phyloP scores from a whole-genome alignment of 2,888 invertebrate genomes.

The Thumatha senex region DNA sequence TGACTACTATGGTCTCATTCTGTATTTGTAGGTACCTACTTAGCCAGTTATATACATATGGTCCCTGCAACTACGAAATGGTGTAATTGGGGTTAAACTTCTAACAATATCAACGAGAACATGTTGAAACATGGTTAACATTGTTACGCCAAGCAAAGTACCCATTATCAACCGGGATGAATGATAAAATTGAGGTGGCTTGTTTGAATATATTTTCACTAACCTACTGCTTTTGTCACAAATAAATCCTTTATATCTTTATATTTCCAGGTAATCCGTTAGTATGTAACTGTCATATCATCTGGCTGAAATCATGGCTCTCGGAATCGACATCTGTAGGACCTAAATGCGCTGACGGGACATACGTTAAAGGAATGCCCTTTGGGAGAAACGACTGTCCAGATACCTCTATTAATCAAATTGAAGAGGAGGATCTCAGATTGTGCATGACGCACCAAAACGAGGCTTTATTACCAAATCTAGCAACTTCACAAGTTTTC shows the following conservation, averaged over 20 bases:
- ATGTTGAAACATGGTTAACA: no score
- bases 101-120: no score
- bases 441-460: conserved; percentile 87
- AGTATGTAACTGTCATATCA: conserved; percentile 90
- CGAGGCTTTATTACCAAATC: conserved; percentile 82
- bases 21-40: no score
- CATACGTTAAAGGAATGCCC: conserved; percentile 88
- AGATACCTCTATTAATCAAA: conserved; percentile 43
- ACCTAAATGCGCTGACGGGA: conserved; percentile 91
- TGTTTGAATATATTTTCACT: no score
- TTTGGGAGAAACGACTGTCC: conserved; percentile 88
- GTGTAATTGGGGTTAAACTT: no score
- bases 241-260: background rate
- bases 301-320: conserved; percentile 93
- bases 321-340: conserved; percentile 89
- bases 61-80: no score
- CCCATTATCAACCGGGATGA: no score
- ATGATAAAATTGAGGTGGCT: no score
- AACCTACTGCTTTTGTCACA: no score
- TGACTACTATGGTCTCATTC: no score
- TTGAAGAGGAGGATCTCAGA: conserved; percentile 81
- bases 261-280: conserved; percentile 89
- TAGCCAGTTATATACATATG: no score
- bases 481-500: conserved; percentile 83
- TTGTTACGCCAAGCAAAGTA: no score